Evolutionary conservation across 2,797 vertebrate genomes (phyloP).

Genomic region (Brachyrhaphis roseni): DNA sequence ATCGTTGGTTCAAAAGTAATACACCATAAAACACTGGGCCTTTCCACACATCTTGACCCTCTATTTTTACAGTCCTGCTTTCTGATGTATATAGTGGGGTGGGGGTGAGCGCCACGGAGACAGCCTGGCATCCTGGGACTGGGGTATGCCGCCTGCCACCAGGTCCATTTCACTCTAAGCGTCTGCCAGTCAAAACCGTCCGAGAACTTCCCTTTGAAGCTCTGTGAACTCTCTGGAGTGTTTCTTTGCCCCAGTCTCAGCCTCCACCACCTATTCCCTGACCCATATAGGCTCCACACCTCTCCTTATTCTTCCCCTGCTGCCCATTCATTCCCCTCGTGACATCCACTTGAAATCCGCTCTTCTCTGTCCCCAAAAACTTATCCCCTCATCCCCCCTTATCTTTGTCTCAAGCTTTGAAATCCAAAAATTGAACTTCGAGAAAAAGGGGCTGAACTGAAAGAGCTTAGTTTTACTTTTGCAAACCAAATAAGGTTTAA

Average conservation of each 20-base stretch:
- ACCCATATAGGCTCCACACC: slow-evolving; percentile 57
- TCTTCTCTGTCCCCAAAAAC: slow-evolving; percentile 70
- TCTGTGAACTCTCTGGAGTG: slow-evolving; percentile 74
- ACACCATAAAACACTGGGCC: slow-evolving; percentile 37
- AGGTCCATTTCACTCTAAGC: slow-evolving; percentile 77
- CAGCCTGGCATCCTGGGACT: slow-evolving; percentile 68
- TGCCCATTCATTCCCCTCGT: slow-evolving; percentile 56
- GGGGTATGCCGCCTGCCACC: slow-evolving; percentile 61
- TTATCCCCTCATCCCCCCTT: slow-evolving; percentile 71
- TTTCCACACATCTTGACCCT: slow-evolving; percentile 58
- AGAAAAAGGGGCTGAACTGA: slow-evolving; percentile 56
- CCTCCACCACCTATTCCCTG: slow-evolving; percentile 45
- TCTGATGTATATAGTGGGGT: slow-evolving; percentile 45
- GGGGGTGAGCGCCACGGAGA: slow-evolving; percentile 63
- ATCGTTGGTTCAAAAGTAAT: slow-evolving; percentile 55
- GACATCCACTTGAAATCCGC: slow-evolving; percentile 66
- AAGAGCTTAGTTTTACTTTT: slow-evolving; percentile 84
- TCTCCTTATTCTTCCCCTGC: slow-evolving; percentile 50
- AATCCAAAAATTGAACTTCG: slow-evolving; percentile 71
- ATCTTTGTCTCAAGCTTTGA: slow-evolving; percentile 78
- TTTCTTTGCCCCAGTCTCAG: slow-evolving; percentile 45
- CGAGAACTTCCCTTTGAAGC: slow-evolving; percentile 81
- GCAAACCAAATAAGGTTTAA: slow-evolving; percentile 85
- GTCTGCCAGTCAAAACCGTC: slow-evolving; percentile 70
- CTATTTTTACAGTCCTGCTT: slow-evolving; percentile 53